Evolutionary conservation across 1,140 invertebrate species (phyloP), one percentile per base, ranked within the genome.

Genomic region (Episyrphus balteatus): DNA sequence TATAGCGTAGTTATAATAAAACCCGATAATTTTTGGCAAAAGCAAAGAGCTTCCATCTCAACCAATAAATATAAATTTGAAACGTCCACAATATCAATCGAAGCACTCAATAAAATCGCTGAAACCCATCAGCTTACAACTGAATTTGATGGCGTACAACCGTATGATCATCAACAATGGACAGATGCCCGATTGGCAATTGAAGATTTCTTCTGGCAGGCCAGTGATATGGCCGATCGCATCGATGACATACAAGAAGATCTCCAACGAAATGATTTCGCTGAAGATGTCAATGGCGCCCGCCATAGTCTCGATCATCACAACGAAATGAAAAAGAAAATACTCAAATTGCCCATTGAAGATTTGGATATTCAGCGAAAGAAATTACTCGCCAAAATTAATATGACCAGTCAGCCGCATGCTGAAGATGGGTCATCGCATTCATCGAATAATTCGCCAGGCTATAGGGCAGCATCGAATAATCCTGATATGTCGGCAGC

Each of bases 51-150:
- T 55, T 93, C 89, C 45, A 78, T 98, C 60, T 92, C 88, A 57
- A 92, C 88, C 73, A 88, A 94, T 67, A 98, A 98, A 77, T 98
- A 97, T 75, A 96, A 94, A 73, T 98, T 98, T 79, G 94, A 98
- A 91, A 94, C 92, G 59, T 89, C 85, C 62, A 88, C 96, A 73
- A 92, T 98, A 67, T 92, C 90, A 66, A 78, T 96, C 62, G 94
- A 98, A 73, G 87, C 86, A 48, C 75, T 99, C 49, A 77, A 82
- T 44, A 95, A 95, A 73, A 84, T 88, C 45, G 86, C 97, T 62
- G 93, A 98, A 66, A 78, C 84, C 21, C 79, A 83, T 56, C 93
- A 98, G 70, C 72, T 99, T 44, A 96, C 93, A 0, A 71, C 79
- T 11, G 94, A 98, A 68, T 81, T 99, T 65, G 92, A 97, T 58